Evolutionary conservation across 1,140 invertebrate genomes (phyloP), one percentile per base, ranked within the genome.

Genomic region (Brachystomella parvula): DNA sequence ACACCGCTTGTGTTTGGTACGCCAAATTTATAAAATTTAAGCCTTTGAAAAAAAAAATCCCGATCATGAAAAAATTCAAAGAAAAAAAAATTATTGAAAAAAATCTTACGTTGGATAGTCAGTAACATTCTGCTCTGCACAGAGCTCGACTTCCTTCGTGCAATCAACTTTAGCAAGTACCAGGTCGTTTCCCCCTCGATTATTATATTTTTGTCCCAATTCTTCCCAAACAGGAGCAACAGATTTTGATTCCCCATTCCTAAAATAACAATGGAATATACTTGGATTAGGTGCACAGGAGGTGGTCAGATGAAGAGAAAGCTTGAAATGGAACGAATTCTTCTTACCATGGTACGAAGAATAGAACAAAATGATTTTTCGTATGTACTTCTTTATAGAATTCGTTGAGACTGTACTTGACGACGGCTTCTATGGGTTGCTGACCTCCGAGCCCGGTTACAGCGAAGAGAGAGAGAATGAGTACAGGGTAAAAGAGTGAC

Each of bases 281-380:
- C 12, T 47, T 26, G 30, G 33, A 79, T 71, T 61, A 56, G 15
- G 21, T 60, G 64, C 0, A 30, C 19, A 62, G 39, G 53, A 61
- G 56, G 19, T 47, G 6, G 17, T 56, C 26, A 44, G 24, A 32
- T 17, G 63, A 64, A 59, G 63, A 32, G 47, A n/a, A 33, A 33
- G 49, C 29, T 47, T 56, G 47, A 24, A 35, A 9, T 33, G 21
- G 33, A 33, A 53, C 30, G 72, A n/a, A n/a, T n/a, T n/a, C n/a
- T n/a, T n/a, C 78, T 80, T 81, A 89, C 87, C 88, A 89, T 30
- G 87, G 87, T 9, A 86, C 87, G 77, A 83, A 89, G 74, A 89
- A 89, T 81, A 89, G 88, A 33, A 90, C 78, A 77, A 89, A 90
- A 76, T 87, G 84, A 75, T 85, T 82, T 61, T 84, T 87, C 47